phyloP scores from a whole-genome alignment of 1,140 invertebrate genomes.

The Hylaeus volcanicus region DNA sequence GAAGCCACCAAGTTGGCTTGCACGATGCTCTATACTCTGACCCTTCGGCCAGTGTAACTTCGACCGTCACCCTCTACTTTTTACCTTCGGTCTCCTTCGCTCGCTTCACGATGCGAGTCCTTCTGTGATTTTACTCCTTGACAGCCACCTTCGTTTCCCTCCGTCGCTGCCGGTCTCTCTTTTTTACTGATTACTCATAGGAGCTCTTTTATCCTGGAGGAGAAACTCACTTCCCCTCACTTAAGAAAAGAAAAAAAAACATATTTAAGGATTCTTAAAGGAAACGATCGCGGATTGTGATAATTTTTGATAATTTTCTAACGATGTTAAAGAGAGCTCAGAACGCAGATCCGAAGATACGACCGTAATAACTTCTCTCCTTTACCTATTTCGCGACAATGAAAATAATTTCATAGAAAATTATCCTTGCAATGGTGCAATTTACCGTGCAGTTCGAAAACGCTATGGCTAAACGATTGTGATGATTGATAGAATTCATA shows the following conservation, averaged over 20 bases:
- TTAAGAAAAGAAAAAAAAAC: background rate
- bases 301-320: conserved; percentile 53
- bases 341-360: background rate
- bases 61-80: conserved; percentile 53
- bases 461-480: background rate
- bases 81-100: conserved; percentile 40
- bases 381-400: background rate
- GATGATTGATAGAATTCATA: background rate
- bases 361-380: conserved; percentile 9
- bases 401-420: background rate
- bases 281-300: conserved; percentile 42
- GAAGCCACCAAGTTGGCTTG: conserved; percentile 87
- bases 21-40: conserved; percentile 89
- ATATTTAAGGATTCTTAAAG: conserved; percentile 19
- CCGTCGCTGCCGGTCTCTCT: conserved; percentile 44
- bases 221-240: conserved; percentile 29
- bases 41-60: conserved; percentile 75
- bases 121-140: conserved; percentile 75
- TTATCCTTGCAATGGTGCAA: background rate
- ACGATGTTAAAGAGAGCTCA: conserved; percentile 10
- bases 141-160: conserved; percentile 50
- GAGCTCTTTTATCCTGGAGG: conserved; percentile 37
- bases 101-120: conserved; percentile 39
- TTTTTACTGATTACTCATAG: conserved; percentile 44
- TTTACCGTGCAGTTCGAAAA: background rate